Conservation (phyloP, 2,888 invertebrate species). For the Tetranychus truncatus region DNA sequence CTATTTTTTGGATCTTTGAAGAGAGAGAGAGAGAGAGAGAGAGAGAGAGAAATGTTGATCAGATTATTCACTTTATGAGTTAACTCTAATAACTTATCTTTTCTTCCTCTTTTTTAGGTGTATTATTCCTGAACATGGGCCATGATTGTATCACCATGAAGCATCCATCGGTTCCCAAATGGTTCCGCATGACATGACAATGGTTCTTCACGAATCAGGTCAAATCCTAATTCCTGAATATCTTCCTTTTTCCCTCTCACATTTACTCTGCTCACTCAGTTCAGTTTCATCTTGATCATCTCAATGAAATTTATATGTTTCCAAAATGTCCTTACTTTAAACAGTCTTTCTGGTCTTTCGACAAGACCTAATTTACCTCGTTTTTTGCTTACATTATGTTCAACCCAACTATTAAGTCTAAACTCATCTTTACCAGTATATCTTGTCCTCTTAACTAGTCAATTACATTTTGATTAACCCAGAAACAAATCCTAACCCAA, state of each 20-base stretch:
- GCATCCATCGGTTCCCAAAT: background rate
- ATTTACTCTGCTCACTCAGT: too few relatives aligned
- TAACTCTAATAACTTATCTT: background rate
- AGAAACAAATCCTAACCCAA: too few relatives aligned
- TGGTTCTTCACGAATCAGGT: background rate
- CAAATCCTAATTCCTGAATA: background rate
- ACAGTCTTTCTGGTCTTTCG: too few relatives aligned
- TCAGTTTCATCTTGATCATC: background rate
- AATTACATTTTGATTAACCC: too few relatives aligned
- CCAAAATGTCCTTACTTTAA: too few relatives aligned
- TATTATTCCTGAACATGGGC: background rate
- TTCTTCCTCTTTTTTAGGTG: background rate
- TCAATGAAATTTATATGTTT: background rate
- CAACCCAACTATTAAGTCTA: too few relatives aligned
- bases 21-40: background rate
- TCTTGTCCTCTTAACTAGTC: too few relatives aligned
- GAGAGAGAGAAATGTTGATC: background rate
- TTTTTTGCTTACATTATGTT: too few relatives aligned
- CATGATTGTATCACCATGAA: background rate
- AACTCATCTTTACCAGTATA: too few relatives aligned
- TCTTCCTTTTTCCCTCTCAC: too few relatives aligned
- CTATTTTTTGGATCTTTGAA: background rate
- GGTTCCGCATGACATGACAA: conserved; percentile 1
- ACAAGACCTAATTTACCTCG: background rate
- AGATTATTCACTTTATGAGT: too few relatives aligned